phyloP scores from a whole-genome alignment of 1,140 invertebrate species.

The Lerema accius region DNA sequence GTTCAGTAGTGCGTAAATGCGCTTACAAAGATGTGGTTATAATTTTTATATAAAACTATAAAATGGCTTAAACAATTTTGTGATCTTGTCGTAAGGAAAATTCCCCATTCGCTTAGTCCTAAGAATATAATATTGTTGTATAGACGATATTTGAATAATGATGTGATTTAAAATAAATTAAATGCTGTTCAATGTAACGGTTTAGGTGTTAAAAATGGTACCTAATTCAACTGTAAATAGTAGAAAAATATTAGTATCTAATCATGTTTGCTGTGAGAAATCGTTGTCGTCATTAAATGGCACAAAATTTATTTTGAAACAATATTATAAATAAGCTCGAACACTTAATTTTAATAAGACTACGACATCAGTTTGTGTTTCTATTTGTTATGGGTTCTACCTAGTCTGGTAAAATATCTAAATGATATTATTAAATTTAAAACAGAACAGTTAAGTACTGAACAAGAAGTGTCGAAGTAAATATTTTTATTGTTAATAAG shows the following conservation, averaged over 20 bases:
- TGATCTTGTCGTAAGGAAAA: constrained; percentile 37
- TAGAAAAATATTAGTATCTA: constrained; percentile 43
- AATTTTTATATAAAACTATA: constrained; percentile 28
- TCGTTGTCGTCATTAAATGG: constrained; percentile 40
- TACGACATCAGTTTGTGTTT: not conserved
- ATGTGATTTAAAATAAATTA: constrained; percentile 58
- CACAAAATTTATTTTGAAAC: constrained; percentile 7
- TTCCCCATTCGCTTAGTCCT: constrained; percentile 56
- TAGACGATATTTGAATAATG: constrained; percentile 57
- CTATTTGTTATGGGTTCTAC: too few relatives aligned
- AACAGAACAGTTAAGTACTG: not conserved
- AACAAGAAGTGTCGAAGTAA: not conserved
- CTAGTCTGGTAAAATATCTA: not conserved
- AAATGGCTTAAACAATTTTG: constrained; percentile 39
- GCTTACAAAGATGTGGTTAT: constrained; percentile 25
- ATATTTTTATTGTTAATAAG: constrained; percentile 12
- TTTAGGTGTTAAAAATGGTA: constrained; percentile 51
- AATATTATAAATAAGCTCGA: not conserved
- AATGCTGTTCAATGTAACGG: constrained; percentile 60
- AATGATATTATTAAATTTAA: not conserved
- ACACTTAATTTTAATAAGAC: not conserved
- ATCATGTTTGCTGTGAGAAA: constrained; percentile 45
- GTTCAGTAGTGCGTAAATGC: constrained; percentile 19
- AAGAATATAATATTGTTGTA: constrained; percentile 58
- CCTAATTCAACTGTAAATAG: constrained; percentile 58